Evolutionary conservation across 92 coral and sea anemone genomes (phyloP), one percentile per base, ranked within the genome.

Genomic region (Parazoanthus atlanticus): DNA sequence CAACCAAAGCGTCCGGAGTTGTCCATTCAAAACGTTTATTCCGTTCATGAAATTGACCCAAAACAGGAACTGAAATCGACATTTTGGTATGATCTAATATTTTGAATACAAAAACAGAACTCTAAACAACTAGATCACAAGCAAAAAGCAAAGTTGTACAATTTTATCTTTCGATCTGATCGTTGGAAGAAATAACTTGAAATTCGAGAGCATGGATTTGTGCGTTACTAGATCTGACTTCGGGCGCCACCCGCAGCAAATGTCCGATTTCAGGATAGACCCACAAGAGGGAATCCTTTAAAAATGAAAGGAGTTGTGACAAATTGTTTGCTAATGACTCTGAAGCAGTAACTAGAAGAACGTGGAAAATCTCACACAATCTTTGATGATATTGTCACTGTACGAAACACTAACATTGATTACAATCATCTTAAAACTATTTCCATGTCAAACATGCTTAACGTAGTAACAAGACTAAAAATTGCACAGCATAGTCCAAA

Each of bases 371-470:
- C 78, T 70, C 87, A 84, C 78, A 84, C 78, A 70, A 84, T 84
- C 87, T 67, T 49, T 47, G 78, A 26, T 31, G 87, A 84, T 84
- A 84, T 84, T 84, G 87, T 84, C 87, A 84, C 87, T 84, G 75
- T 2, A 5, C 1, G 10, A 43, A 84, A 25, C 43, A 43, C 15
- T 17, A 84, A 69, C 30, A 61, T 23, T 61, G n/a, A 61, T 61
- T 65, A 38, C 3, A 64, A 15, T 3, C 21, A n/a, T 29, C 32
- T 9, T 11, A 12, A 40, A 33, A 81, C 85, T 15, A 61, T 31
- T 36, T 34, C 29, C 40, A 81, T 81, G 73, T 31, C 72, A 58
- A 54, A 81, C 38, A 74, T 31, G 25, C 33, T 30, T 40, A 38
- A 76, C 49, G 52, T 40, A 30, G 26, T 30, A 8, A 10, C 9